These are phyloP conservation scores for Sylvia borin DNA, from an alignment of 2,797 vertebrate species.

Conservation along the genomic window DNA sequence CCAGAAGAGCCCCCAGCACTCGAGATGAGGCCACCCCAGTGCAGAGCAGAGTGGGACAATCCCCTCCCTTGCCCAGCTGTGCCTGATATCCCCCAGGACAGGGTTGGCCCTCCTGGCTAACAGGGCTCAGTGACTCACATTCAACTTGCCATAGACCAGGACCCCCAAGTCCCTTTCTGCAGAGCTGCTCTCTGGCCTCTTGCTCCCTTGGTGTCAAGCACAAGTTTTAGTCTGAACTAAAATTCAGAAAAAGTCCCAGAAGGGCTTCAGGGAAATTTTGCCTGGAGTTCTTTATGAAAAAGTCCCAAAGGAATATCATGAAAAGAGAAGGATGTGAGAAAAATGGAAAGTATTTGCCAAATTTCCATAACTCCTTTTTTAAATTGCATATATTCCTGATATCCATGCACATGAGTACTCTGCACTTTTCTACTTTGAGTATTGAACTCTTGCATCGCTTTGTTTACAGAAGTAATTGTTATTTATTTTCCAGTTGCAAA, in stretches of 20 bases:
- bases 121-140: fast-evolving
- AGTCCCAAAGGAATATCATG: neutral
- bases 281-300: neutral
- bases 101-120: fast-evolving
- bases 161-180: neutral
- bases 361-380: neutral
- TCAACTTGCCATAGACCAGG: fast-evolving
- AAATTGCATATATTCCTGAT: neutral
- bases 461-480: neutral
- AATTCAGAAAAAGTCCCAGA: neutral
- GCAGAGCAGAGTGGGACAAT: neutral
- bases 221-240: neutral
- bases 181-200: fast-evolving
- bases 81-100: neutral
- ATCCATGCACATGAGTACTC: neutral
- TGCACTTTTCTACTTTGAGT: neutral
- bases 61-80: neutral
- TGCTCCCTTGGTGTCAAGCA: neutral
- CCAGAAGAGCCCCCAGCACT: fast-evolving
- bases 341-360: neutral
- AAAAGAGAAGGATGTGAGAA: neutral
- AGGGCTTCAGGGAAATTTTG: neutral
- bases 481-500: neutral
- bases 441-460: neutral
- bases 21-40: fast-evolving